Base-by-base conservation (phyloP, 2,797 vertebrate genomes). In the Numenius phaeopus region DNA sequence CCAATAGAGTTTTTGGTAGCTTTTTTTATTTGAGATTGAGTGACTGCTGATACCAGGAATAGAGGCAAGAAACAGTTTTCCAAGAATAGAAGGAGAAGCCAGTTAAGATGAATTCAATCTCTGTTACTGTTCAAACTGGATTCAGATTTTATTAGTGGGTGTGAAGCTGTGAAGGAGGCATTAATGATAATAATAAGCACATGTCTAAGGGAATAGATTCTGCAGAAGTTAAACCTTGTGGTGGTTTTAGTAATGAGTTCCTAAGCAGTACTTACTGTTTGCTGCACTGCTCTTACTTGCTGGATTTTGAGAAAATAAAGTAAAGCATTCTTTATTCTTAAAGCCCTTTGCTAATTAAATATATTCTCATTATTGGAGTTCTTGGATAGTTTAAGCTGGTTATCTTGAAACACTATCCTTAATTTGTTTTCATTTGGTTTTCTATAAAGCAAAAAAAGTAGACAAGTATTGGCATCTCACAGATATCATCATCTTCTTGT, bases 141-240 rank as follows among this genome's bases (percentile, higher is more conserved):
- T 59, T 83, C 29, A 39, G 22, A n/a, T 90, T 65, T 47, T 54
- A 13, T 81, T 61, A 54, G 44, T 46, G 44, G 16, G 5, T 54
- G 14, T 71, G 40, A 64, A 93, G 71, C 17, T 26, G 34, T 52
- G 71, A 46, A 77, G 34, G 69, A 70, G 40, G 3, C 39, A 17
- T 44, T 46, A 9, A 32, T 27, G 32, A 8, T 54, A 11, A 14
- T 16, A n/a, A 19, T n/a, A 50, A 80, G 2, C 11, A 57, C 0
- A 0, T 57, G 20, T 29, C 34, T 22, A 65, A 75, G 59, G 22
- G 15, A 69, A 47, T 3, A 66, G 42, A 55, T 8, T 61, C 9
- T 34, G 6, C 18, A 66, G 57, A 79, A 79, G 50, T 37, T 76
- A 20, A 64, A 24, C 19, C 76, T 72, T 37, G 9, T 23, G 6